Evolutionary conservation across 2,888 invertebrate genomes (phyloP).

Genomic region (Meandrusa payeni): DNA sequence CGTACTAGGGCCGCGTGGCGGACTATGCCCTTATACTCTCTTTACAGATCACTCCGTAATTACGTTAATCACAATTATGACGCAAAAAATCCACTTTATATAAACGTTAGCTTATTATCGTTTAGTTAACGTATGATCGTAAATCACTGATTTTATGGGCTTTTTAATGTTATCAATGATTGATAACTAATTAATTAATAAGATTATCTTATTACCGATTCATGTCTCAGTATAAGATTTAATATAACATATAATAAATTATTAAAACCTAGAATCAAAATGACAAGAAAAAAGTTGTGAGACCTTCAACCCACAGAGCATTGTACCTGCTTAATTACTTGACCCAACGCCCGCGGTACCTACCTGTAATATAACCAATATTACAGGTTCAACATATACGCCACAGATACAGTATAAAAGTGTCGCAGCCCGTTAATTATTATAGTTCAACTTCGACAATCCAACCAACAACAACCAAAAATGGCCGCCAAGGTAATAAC

Average conservation of each 20-base stretch:
- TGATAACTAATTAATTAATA: no score
- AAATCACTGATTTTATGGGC: no score
- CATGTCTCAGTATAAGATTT: no score
- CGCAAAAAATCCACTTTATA: not conserved
- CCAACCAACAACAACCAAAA: constrained; percentile 59
- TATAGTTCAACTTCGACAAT: constrained; percentile 51
- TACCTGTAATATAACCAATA: not conserved
- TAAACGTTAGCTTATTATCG: no score
- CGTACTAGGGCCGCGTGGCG: no score
- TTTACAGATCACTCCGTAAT: no score
- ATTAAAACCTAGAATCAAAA: no score
- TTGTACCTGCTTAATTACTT: constrained; percentile 39
- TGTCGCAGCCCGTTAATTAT: constrained; percentile 38
- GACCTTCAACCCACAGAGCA: constrained; percentile 49
- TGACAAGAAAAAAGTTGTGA: constrained; percentile 7
- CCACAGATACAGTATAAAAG: constrained; percentile 49
- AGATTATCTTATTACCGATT: no score
- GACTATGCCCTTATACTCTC: no score
- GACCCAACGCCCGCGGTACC: constrained; percentile 29
- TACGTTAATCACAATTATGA: not conserved
- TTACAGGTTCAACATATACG: constrained; percentile 35
- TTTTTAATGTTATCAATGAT: no score
- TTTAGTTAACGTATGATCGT: no score
- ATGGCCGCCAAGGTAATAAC: constrained; percentile 64
- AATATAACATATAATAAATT: no score